phyloP scores from a whole-genome alignment of 2,797 vertebrate genomes.

The Spea hammondii region DNA sequence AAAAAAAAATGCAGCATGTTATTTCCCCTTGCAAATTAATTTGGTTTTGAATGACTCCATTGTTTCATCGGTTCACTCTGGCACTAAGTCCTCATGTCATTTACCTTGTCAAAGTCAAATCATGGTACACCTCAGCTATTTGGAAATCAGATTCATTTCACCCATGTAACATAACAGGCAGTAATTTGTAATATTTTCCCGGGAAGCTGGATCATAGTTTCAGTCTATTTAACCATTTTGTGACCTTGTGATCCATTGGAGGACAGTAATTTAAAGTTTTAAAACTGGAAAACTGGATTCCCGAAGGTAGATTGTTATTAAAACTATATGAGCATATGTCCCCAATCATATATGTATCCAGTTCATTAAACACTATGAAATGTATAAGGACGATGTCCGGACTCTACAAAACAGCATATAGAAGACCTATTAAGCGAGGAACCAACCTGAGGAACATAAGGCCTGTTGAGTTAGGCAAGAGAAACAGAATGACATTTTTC shows the following conservation, averaged over 20 bases:
- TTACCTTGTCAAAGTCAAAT: conserved; percentile 14
- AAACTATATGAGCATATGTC: too few species aligned
- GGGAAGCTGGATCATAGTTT: neutral
- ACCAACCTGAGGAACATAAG: too few species aligned
- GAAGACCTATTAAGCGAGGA: too few species aligned
- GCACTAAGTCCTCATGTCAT: neutral
- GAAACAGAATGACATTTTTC: too few species aligned
- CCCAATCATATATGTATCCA: too few species aligned
- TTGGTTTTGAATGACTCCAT: neutral
- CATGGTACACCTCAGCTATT: conserved; percentile 14
- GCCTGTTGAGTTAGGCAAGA: too few species aligned
- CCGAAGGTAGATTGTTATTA: too few species aligned
- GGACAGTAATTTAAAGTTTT: too few species aligned
- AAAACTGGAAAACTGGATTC: too few species aligned
- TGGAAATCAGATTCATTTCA: conserved; percentile 9
- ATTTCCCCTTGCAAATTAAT: neutral
- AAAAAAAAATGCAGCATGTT: neutral
- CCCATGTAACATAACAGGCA: conserved; percentile 4
- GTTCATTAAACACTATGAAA: too few species aligned
- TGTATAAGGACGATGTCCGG: too few species aligned
- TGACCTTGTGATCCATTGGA: neutral
- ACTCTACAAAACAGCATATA: too few species aligned
- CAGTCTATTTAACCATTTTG: neutral
- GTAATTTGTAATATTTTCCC: conserved; percentile 20
- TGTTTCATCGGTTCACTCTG: neutral